Evolutionary conservation across 2,888 invertebrate species (phyloP), one percentile per base, ranked within the genome.

Genomic region (Lydus trimaculatus): DNA sequence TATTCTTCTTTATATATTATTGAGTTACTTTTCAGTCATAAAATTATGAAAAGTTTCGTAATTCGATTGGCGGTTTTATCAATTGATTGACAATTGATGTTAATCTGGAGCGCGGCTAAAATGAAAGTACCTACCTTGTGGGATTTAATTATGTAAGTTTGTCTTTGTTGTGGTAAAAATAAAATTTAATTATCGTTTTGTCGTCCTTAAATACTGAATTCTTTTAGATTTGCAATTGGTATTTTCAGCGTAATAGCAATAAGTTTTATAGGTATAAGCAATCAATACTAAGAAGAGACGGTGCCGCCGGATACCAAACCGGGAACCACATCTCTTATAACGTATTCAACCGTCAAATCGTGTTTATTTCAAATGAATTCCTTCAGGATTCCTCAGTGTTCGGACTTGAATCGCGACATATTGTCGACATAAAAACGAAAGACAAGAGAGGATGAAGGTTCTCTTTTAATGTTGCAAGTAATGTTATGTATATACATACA

Each of bases 321-420:
- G 48, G 48, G 48, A 48, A 48, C 48, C 20, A 20, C 48, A 33
- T 13, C 61, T 63, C 28, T n/a, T 56, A 43, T 65, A 69, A 70
- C 72, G 69, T 72, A 74, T 74, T 74, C 75, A 72, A 71, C 70
- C 75, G 76, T 77, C 73, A 74, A 77, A 76, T 77, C 75, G 73
- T 70, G 73, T 74, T 67, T 66, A 73, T 72, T 72, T 73, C 72
- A 69, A 75, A 72, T 70, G 73, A 72, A 74, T 74, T 75, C 73
- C 75, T 74, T 65, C 63, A 72, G 76, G 75, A 74, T 72, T 71
- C 70, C 68, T 65, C 56, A 56, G 63, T 56, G 67, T 58, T 48
- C 65, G 65, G 64, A 61, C 61, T 64, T 67, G 71, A 71, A 48
- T 48, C 48, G 48, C 48, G 48, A 48, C 48, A 48, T 48, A 23